These are phyloP conservation scores for Rhynchophorus ferrugineus DNA, from an alignment of 1,140 invertebrate species.

Conservation along the genomic window DNA sequence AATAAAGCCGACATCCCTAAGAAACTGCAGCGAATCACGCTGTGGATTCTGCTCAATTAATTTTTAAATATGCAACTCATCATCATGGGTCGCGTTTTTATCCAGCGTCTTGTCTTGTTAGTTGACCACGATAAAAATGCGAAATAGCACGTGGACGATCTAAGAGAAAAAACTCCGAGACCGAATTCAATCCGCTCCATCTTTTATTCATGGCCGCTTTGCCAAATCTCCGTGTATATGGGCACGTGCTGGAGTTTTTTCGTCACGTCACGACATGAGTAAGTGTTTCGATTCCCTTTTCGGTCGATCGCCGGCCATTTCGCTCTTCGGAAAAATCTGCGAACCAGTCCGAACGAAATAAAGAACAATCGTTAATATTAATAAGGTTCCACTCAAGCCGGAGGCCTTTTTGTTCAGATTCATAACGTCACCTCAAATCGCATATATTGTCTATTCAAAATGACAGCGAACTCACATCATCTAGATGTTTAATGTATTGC, in stretches of 20 bases:
- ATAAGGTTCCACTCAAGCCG: no score
- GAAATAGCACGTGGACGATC: neutral
- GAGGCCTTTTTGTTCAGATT: no score
- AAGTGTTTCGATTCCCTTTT: neutral
- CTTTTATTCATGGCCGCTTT: neutral
- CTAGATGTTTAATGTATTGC: no score
- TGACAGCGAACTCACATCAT: no score
- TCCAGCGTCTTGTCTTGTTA: neutral
- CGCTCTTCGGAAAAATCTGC: no score
- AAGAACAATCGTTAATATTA: no score
- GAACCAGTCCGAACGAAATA: no score
- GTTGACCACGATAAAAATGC: neutral
- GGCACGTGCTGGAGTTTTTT: neutral
- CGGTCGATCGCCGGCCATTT: neutral
- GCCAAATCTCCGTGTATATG: neutral
- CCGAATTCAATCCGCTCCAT: neutral
- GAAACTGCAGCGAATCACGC: no score
- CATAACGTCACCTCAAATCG: no score
- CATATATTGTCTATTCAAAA: no score
- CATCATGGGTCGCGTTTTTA: neutral
- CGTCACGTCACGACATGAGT: neutral
- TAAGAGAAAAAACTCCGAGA: neutral
- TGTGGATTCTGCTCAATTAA: no score
- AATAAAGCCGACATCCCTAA: no score
- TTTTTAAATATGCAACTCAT: neutral